A percentile compares a stretch with the other conserved stretches of the same genome.
Evolutionary conservation across 1,140 invertebrate species (phyloP).

Genomic region (Cherax destructor): DNA sequence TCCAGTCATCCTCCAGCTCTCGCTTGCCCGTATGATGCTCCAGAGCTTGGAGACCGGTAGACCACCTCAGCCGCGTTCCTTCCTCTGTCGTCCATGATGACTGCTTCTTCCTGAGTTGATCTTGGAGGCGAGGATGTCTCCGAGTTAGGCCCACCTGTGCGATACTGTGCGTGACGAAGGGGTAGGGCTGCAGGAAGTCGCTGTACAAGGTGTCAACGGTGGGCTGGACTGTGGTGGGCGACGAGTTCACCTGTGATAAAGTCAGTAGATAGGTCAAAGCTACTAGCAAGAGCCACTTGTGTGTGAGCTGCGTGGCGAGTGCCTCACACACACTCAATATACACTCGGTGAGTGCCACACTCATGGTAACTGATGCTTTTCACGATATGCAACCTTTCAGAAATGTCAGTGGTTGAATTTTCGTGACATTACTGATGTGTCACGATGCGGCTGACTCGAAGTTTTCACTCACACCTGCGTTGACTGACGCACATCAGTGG

Average conservation of each 20-base stretch:
- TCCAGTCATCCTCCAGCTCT: not conserved
- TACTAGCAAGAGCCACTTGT: not conserved
- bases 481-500: no score
- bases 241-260: not conserved
- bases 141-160: not conserved
- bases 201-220: not conserved
- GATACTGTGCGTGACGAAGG: not conserved
- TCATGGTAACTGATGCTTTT: no score
- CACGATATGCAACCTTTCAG: no score
- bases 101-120: not conserved
- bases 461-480: no score
- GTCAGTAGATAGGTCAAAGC: not conserved
- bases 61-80: not conserved
- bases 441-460: no score
- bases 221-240: not conserved
- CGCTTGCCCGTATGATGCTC: not conserved
- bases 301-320: no score
- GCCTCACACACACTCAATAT: no score
- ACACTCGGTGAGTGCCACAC: no score
- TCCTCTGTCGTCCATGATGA: not conserved
- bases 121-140: not conserved
- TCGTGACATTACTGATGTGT: no score
- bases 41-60: not conserved
- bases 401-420: no score
- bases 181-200: not conserved